Conservation (phyloP, 2,113 vertebrate genomes). For the Trematomus loennbergii region DNA sequence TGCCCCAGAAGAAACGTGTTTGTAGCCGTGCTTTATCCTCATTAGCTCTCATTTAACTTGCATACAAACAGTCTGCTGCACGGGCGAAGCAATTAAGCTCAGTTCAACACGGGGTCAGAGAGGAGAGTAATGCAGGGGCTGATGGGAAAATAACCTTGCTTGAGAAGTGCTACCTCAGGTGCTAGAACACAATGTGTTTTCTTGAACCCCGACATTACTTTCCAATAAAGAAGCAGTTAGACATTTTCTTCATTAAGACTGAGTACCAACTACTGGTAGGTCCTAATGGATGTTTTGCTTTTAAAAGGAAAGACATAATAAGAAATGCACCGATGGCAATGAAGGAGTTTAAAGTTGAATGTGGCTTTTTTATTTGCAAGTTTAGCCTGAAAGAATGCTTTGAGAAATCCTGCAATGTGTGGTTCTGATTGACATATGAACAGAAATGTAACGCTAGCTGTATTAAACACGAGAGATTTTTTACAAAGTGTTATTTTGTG, state of each 20-base stretch:
- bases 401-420: background rate
- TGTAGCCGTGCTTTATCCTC: slow-evolving; percentile 39
- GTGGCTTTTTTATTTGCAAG: background rate
- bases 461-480: background rate
- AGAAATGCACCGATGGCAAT: background rate
- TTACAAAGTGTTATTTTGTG: no score
- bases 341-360: background rate
- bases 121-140: background rate
- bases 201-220: background rate
- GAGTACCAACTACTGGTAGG: background rate
- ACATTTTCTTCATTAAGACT: background rate
- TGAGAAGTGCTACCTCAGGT: no score
- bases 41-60: slow-evolving; percentile 42
- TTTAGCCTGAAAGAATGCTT: background rate
- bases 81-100: slow-evolving; percentile 5
- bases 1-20: slow-evolving; percentile 29
- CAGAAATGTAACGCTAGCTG: background rate
- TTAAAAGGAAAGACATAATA: background rate
- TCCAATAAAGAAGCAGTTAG: background rate
- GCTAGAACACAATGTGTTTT: background rate
- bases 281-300: background rate
- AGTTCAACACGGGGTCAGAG: slow-evolving; percentile 31
- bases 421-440: background rate
- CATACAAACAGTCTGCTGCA: slow-evolving; percentile 13
- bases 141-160: background rate